Conservation (phyloP, 2,888 invertebrate genomes). For the Leptinotarsa haldemani region DNA sequence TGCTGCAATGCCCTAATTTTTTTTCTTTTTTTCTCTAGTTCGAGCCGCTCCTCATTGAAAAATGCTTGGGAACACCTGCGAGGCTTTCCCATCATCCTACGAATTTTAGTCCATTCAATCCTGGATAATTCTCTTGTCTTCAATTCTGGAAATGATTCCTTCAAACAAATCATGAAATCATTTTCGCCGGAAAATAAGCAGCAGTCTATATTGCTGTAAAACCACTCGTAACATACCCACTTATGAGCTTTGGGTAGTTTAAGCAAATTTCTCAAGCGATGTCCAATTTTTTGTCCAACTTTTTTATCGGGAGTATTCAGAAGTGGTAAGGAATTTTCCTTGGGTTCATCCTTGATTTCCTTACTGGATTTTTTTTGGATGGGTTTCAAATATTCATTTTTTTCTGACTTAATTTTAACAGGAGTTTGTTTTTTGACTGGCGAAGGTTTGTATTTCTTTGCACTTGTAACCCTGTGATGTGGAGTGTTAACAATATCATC, state of each 20-base stretch:
- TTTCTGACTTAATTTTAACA: conserved; percentile 49
- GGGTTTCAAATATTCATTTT: conserved; percentile 42
- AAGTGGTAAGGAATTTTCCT: conserved; percentile 65
- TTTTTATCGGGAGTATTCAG: conserved; percentile 79
- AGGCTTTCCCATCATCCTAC: conserved; percentile 97
- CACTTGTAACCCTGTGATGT: conserved; percentile 79
- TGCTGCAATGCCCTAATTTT: conserved; percentile 94
- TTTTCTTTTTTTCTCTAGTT: conserved; percentile 89
- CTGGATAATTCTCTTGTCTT: conserved; percentile 86
- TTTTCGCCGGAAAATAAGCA: conserved; percentile 95
- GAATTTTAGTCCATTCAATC: conserved; percentile 94
- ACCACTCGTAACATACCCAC: conserved; percentile 99
- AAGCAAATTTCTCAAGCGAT: conserved; percentile 88
- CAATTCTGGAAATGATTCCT: conserved; percentile 93
- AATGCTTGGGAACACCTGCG: conserved; percentile 94
- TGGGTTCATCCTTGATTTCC: conserved; percentile 53
- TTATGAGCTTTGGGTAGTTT: conserved; percentile 98
- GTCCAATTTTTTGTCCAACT: conserved; percentile 89
- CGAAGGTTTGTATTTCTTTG: conserved; percentile 74
- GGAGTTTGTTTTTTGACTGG: conserved; percentile 59
- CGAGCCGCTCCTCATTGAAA: conserved; percentile 93
- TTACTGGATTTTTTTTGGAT: conserved; percentile 60
- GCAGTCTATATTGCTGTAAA: conserved; percentile 98
- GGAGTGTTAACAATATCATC: conserved; percentile 88
- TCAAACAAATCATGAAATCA: conserved; percentile 93